Base-by-base conservation (phyloP, 2,888 invertebrate species). In the Drosophila suboccidentalis region DNA sequence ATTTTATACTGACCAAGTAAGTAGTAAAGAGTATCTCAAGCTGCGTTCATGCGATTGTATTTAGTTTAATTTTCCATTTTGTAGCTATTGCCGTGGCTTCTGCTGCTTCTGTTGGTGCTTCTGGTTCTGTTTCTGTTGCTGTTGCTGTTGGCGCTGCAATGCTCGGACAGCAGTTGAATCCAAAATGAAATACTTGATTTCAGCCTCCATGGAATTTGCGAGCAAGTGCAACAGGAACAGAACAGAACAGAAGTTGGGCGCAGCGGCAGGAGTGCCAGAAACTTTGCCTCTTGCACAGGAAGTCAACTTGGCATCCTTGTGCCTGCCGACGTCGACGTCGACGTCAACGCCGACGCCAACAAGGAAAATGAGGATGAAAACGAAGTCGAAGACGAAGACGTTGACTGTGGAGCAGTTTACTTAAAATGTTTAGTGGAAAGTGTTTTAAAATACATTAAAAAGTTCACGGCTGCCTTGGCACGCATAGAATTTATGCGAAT, bases 371-470 rank as follows among this genome's bases (percentile, higher is more conserved):
- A 53, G 50, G 38, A 44, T 43, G 54, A 22, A 46, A 39, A 50
- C 13, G 43, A 54, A 39, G 60, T 59, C 26, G 59, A 32, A 43
- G 44, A 55, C 54, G 44, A 22, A 49, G 47, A 51, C 62, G 53
- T 43, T 59, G 57, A 62, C 69, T 67, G 66, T 39, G 70, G 63
- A 79, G 71, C 84, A 76, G 84, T 86, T 86, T 82, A 90, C 89
- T 82, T 90, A 88, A 87, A 87, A 87, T 87, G 87, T 90, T 87
- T 90, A 89, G 90, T 89, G 90, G 90, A 87, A 87, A 87, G 87
- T 87, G 89, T 87, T 87, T 87, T 87, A 87, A 87, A 90, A 87
- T 90, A 90, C 87, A 87, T 87, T 87, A 87, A 87, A 89, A 87
- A 87, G 87, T 87, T 87, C 89, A 82, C 76, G 90, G 83, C 85